These are phyloP conservation scores for Ypsolopha sequella DNA, from an alignment of 2,888 invertebrate species.

Conservation along the genomic window DNA sequence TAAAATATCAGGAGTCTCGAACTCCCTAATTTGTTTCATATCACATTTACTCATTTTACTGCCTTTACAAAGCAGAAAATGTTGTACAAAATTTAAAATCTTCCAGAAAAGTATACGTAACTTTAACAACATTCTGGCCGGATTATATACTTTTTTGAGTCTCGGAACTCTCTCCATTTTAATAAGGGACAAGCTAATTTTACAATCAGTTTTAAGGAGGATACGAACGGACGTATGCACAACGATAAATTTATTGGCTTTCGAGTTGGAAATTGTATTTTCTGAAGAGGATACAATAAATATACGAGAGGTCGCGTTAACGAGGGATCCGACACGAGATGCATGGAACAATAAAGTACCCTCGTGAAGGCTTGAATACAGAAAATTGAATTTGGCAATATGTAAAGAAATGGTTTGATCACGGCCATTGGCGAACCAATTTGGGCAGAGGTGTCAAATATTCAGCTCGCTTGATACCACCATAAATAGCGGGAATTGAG, in stretches of 20 bases:
- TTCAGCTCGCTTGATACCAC: too few species aligned
- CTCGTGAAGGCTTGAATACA: conserved; percentile 35
- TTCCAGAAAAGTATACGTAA: not conserved
- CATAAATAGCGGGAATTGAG: too few species aligned
- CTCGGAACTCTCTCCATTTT: not conserved
- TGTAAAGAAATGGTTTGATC: conserved; percentile 3
- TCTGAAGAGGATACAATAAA: conserved; percentile 66
- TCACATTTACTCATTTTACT: too few species aligned
- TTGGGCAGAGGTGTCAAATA: too few species aligned
- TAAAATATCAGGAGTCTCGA: too few species aligned
- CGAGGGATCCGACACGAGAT: conserved; percentile 52
- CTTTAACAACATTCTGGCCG: not conserved
- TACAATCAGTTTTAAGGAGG: conserved; percentile 19
- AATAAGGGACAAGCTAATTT: conserved; percentile 13
- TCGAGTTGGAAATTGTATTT: conserved; percentile 63
- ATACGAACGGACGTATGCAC: conserved; percentile 33
- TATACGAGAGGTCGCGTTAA: conserved; percentile 66
- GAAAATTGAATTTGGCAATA: conserved; percentile 34
- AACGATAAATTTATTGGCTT: conserved; percentile 46
- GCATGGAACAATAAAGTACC: conserved; percentile 59
- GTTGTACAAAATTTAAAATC: not conserved
- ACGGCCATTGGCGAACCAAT: not conserved
- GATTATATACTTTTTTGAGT: too few species aligned
- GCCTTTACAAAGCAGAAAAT: conserved; percentile 21
- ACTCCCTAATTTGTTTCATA: too few species aligned